Conservation (phyloP, 2,888 invertebrate species). For the Meiosimyza platycephala region DNA sequence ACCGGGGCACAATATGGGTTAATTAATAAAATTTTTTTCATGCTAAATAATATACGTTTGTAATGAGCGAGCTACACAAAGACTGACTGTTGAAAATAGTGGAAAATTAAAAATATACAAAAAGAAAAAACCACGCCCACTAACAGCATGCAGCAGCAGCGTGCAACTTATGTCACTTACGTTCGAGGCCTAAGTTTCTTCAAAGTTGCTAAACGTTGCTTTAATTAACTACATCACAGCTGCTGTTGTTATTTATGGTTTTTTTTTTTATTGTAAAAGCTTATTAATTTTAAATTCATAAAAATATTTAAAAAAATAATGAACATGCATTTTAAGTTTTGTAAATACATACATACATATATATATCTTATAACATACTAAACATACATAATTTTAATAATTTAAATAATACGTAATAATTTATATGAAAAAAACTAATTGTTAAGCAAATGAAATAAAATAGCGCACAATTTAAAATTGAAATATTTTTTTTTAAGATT, state of each 20-base stretch:
- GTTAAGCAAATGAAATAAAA: background rate
- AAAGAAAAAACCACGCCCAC: too few relatives aligned
- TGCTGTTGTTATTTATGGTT: background rate
- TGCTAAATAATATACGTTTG: too few relatives aligned
- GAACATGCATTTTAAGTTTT: background rate
- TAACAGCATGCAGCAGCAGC: background rate
- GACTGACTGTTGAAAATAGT: conserved; percentile 38
- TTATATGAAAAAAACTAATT: conserved; percentile 4
- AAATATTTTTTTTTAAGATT: background rate
- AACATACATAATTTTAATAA: too few relatives aligned
- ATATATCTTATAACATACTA: too few relatives aligned
- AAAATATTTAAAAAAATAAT: background rate
- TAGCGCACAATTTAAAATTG: conserved; percentile 15
- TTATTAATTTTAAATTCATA: background rate
- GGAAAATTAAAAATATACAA: conserved; percentile 17
- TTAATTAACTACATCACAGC: background rate
- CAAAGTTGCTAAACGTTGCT: background rate
- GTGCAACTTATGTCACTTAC: conserved; percentile 1
- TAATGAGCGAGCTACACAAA: conserved; percentile 34
- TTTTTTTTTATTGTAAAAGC: too few relatives aligned
- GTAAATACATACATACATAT: conserved; percentile 23
- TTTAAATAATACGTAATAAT: conserved; percentile 20
- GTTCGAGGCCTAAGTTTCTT: conserved; percentile 3
- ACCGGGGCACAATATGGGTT: too few relatives aligned
- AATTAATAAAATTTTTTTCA: too few relatives aligned